Evolutionary conservation across 1,140 invertebrate genomes (phyloP).

Genomic region (Atopsyche davidsoni): DNA sequence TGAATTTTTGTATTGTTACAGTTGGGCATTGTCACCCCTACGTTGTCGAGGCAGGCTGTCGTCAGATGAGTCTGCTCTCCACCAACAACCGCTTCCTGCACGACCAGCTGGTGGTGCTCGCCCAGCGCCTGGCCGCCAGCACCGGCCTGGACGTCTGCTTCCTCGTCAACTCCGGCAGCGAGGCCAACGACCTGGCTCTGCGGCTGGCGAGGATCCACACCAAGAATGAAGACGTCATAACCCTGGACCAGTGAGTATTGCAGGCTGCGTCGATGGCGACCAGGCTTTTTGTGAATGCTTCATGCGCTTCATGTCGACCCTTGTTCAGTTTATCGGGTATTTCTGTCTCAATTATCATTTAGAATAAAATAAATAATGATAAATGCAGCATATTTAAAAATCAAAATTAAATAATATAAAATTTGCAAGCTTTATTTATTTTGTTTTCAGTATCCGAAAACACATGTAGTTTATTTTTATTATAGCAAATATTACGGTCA

Average conservation of each 20-base stretch:
- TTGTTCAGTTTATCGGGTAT: not conserved
- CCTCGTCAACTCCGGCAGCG: constrained; percentile 98
- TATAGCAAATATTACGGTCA: too few species aligned
- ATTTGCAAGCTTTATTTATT: too few species aligned
- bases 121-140: constrained; percentile 74
- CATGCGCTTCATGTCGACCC: not conserved
- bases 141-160: constrained; percentile 88
- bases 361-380: too few species aligned
- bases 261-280: not conserved
- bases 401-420: too few species aligned
- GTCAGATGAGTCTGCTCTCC: constrained; percentile 84
- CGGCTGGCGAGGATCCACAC: constrained; percentile 86
- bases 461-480: too few species aligned
- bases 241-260: constrained; percentile 89
- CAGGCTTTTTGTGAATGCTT: not conserved
- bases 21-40: constrained; percentile 96
- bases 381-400: too few species aligned
- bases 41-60: constrained; percentile 79
- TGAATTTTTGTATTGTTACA: constrained; percentile 43
- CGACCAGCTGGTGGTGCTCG: constrained; percentile 89
- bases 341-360: too few species aligned
- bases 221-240: constrained; percentile 81
- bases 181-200: constrained; percentile 96
- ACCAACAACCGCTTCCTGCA: constrained; percentile 96
- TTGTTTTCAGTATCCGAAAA: too few species aligned